Conservation (phyloP, 2,113 vertebrate genomes). For the Alouatta palliata region DNA sequence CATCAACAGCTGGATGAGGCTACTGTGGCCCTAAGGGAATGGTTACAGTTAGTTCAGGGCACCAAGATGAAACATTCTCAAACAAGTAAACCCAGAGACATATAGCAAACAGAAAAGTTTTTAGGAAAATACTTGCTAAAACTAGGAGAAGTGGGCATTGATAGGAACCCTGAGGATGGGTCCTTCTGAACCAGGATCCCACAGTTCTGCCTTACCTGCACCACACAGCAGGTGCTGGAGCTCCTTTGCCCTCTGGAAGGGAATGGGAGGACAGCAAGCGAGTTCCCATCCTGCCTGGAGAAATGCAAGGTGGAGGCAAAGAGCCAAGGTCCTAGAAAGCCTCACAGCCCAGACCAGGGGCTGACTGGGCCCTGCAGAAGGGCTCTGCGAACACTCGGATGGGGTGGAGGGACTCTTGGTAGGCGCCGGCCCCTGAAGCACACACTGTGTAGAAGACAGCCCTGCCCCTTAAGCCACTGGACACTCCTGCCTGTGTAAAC, state of each 20-base stretch:
- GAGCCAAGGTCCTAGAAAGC: neutral
- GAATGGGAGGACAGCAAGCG: neutral
- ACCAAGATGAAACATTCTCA: neutral
- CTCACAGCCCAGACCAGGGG: neutral
- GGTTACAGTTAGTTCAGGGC: neutral
- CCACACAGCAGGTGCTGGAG: neutral
- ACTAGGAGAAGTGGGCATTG: neutral
- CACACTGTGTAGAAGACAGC: neutral
- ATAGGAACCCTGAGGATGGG: neutral
- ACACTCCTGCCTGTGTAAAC: neutral
- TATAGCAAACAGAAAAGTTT: neutral
- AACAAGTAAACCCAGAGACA: neutral
- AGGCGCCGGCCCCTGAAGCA: neutral
- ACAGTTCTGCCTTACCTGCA: neutral
- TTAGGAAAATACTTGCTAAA: neutral
- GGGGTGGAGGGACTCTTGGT: neutral
- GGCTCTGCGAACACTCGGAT: rapidly evolving
- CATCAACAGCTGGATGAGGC: neutral
- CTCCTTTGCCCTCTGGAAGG: neutral
- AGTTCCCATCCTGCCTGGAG: neutral
- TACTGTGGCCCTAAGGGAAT: too few species aligned
- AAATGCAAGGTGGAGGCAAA: neutral
- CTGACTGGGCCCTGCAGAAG: neutral
- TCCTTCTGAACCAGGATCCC: neutral
- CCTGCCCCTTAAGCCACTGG: neutral